These are phyloP conservation scores for Ursus arctos DNA, from an alignment of 2,113 vertebrate species.

Conservation along the genomic window DNA sequence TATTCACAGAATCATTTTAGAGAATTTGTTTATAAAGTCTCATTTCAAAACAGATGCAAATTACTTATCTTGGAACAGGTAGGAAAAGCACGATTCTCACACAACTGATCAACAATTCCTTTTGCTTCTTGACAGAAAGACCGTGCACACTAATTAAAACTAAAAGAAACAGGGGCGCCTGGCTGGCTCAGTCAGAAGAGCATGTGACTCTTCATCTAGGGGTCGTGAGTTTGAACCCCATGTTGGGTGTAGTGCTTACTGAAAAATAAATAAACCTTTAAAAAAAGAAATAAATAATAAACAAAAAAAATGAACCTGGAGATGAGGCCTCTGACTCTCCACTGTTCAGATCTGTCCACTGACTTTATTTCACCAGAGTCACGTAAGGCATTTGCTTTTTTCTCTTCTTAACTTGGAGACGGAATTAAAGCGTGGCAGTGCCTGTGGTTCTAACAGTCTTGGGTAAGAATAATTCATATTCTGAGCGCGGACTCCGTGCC, in stretches of 20 bases:
- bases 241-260: not conserved
- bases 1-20: conserved; percentile 81
- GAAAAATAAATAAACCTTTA: not conserved
- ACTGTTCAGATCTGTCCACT: not conserved
- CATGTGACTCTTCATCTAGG: not conserved
- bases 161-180: not conserved
- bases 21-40: conserved; percentile 84
- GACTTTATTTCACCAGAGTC: not conserved
- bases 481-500: not conserved
- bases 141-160: not conserved
- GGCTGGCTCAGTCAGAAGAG: not conserved
- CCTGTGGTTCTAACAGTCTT: not conserved
- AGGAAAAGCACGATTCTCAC: conserved; percentile 39
- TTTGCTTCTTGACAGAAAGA: not conserved
- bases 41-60: conserved; percentile 79
- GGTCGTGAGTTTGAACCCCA: not conserved
- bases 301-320: not conserved
- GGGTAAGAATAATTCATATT: not conserved
- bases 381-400: rapidly evolving
- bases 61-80: conserved; percentile 19
- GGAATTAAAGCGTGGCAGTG: not conserved
- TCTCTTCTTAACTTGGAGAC: not conserved
- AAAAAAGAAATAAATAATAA: not conserved
- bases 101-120: not conserved
- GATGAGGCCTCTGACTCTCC: not conserved